Percentiles rank a stretch among this genome's conserved stretches.
These are phyloP conservation scores for Sarcophaga caerulescens DNA, from an alignment of 2,888 invertebrate species.

Conservation along the genomic window DNA sequence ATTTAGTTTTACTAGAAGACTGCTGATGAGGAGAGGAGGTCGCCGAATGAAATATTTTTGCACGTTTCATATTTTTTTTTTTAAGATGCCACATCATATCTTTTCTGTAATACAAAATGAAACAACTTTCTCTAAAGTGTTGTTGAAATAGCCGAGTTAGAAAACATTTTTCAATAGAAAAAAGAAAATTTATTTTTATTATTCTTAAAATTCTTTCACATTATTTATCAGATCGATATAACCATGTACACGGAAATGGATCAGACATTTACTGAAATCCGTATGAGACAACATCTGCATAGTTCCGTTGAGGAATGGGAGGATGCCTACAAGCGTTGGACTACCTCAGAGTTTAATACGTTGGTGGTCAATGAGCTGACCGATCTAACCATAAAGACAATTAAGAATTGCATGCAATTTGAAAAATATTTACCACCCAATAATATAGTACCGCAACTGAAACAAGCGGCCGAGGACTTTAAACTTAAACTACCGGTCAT, in stretches of 20 bases:
- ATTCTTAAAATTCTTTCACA: neutral
- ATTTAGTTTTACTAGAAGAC: no score
- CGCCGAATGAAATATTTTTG: no score
- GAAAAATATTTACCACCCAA: constrained; percentile 93
- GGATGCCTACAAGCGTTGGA: constrained; percentile 86
- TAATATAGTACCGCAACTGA: constrained; percentile 89
- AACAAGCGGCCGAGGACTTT: constrained; percentile 89
- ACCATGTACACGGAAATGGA: constrained; percentile 91
- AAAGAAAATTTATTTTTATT: no score
- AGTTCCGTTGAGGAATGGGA: constrained; percentile 90
- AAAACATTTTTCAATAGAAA: no score
- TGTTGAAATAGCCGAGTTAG: no score
- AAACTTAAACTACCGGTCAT: constrained; percentile 91
- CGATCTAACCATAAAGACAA: constrained; percentile 85
- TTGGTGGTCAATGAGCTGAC: constrained; percentile 89
- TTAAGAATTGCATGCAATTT: constrained; percentile 88
- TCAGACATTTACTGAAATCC: constrained; percentile 89
- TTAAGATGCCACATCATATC: no score
- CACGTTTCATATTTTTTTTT: no score
- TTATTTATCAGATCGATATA: constrained; percentile 86
- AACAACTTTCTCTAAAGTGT: no score
- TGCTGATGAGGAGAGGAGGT: no score
- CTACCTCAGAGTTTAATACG: constrained; percentile 77
- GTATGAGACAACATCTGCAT: constrained; percentile 90
- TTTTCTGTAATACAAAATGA: no score